phyloP scores from a whole-genome alignment of 2,797 vertebrate genomes.

The Hyperoplus immaculatus region DNA sequence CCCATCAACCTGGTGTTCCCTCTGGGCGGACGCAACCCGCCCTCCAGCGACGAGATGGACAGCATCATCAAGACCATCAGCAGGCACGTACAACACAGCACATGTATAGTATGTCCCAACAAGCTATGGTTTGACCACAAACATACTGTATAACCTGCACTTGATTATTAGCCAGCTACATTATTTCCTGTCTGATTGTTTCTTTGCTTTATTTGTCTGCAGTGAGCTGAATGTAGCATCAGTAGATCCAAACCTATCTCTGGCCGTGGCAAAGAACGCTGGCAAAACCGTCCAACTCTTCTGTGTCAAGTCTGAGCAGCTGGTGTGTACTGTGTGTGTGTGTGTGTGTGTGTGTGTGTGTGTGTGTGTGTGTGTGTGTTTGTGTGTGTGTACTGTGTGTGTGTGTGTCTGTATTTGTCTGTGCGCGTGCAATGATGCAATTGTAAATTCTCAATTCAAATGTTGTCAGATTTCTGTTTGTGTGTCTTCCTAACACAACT shows the following conservation, averaged over 20 bases:
- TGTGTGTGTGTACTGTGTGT: no score
- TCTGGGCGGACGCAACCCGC: slow-evolving; percentile 92
- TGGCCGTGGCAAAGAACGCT: slow-evolving; percentile 94
- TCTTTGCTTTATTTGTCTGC: slow-evolving; percentile 53
- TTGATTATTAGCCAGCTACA: not conserved
- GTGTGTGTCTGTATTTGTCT: no score
- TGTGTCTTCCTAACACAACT: not conserved
- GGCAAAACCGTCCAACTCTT: slow-evolving; percentile 96
- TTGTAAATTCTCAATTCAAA: not conserved
- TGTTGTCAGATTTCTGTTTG: not conserved
- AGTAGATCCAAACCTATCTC: slow-evolving; percentile 91
- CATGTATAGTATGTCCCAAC: not conserved
- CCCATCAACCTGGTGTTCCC: slow-evolving; percentile 99
- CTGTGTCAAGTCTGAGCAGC: slow-evolving; percentile 96
- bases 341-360: not conserved
- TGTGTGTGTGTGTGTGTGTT: no score
- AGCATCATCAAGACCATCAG: slow-evolving; percentile 96
- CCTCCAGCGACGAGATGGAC: slow-evolving; percentile 94
- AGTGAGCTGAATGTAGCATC: slow-evolving; percentile 96
- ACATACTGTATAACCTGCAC: not conserved
- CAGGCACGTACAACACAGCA: slow-evolving; percentile 82
- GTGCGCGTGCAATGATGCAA: not conserved
- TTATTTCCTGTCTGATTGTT: not conserved
- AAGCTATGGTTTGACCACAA: not conserved
- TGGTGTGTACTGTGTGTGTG: slow-evolving; percentile 84